These are phyloP conservation scores for Sialia sialis DNA, from an alignment of 2,113 vertebrate genomes.

Conservation along the genomic window DNA sequence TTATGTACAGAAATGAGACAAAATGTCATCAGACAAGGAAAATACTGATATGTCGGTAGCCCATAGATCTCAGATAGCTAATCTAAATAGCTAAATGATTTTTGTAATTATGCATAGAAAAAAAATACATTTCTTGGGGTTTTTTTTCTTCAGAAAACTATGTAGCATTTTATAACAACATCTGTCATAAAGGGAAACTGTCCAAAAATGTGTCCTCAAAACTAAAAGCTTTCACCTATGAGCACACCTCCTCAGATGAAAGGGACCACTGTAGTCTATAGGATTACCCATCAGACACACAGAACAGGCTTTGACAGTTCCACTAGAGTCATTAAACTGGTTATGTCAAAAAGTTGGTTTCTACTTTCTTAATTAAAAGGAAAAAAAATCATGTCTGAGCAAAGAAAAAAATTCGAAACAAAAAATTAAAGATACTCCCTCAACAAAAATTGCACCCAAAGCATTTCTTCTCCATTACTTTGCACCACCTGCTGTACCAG, in stretches of 20 bases:
- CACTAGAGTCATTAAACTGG: neutral
- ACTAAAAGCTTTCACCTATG: neutral
- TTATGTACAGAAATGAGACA: neutral
- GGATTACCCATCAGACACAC: neutral
- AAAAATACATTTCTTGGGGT: neutral
- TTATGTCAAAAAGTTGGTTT: neutral
- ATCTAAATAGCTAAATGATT: neutral
- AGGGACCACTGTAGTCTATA: neutral
- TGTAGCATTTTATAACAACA: neutral
- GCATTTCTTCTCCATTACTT: neutral
- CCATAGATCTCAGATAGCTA: neutral
- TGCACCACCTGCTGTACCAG: neutral
- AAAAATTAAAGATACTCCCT: neutral
- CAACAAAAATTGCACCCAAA: neutral
- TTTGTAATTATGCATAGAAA: neutral
- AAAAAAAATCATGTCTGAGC: neutral
- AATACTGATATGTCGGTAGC: neutral
- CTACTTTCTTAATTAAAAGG: neutral
- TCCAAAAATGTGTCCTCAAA: neutral
- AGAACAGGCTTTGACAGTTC: neutral
- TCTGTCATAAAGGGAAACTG: neutral
- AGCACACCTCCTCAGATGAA: neutral
- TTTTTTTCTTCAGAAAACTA: neutral
- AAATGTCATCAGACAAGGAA: neutral
- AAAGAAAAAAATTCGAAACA: neutral